These are phyloP conservation scores for Dendroctonus ponderosae DNA, from an alignment of 1,140 invertebrate genomes.

Conservation along the genomic window DNA sequence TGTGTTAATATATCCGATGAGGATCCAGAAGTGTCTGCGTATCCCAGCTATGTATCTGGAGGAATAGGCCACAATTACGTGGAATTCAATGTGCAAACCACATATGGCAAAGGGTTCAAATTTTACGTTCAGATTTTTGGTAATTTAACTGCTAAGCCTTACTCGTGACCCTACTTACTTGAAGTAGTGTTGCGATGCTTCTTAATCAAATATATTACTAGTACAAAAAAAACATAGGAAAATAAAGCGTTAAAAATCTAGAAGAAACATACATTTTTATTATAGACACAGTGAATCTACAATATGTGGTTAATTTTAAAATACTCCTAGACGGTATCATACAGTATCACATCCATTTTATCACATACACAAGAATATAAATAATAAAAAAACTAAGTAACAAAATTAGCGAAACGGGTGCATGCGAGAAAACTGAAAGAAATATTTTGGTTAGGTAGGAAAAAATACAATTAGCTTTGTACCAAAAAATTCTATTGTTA, in stretches of 20 bases:
- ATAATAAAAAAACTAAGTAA: conserved; percentile 38
- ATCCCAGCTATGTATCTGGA: conserved; percentile 40
- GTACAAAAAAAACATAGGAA: conserved; percentile 1
- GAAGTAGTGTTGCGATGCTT: too few relatives aligned
- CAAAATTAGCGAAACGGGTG: conserved; percentile 34
- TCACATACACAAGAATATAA: conserved; percentile 43
- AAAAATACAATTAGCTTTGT: conserved; percentile 34
- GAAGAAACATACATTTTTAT: conserved; percentile 34
- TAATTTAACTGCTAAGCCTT: conserved; percentile 1
- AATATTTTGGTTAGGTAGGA: conserved; percentile 23
- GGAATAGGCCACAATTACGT: conserved; percentile 46
- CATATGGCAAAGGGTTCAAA: conserved; percentile 45
- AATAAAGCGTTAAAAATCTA: conserved; percentile 8
- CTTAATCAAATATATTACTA: background rate
- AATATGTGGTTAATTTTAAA: conserved; percentile 38
- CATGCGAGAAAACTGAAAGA: conserved; percentile 33
- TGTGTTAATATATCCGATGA: conserved; percentile 45
- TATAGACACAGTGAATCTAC: conserved; percentile 37
- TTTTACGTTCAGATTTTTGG: conserved; percentile 46
- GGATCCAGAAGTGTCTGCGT: conserved; percentile 40
- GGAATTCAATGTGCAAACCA: conserved; percentile 42
- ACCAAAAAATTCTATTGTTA: conserved; percentile 38
- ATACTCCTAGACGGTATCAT: conserved; percentile 39
- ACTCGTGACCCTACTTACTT: too few relatives aligned
- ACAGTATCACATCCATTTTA: conserved; percentile 44